A percentile compares a stretch with the other conserved stretches of the same genome.
Evolutionary conservation across 2,888 invertebrate genomes (phyloP).

Genomic region (Synergus laeviventris): DNA sequence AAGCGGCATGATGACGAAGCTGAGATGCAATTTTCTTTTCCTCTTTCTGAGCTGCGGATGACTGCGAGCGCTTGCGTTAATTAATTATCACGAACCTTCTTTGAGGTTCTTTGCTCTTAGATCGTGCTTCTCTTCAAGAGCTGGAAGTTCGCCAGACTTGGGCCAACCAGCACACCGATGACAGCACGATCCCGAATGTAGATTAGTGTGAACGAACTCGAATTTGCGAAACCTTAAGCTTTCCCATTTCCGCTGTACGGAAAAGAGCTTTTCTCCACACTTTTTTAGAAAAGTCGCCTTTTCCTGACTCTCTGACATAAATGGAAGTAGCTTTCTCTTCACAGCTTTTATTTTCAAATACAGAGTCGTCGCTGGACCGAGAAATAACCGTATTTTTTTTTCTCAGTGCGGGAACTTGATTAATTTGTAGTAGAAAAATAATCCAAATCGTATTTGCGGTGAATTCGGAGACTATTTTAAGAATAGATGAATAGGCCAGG

Average conservation of each 20-base stretch:
- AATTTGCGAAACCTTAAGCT: background rate
- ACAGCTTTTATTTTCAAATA: background rate
- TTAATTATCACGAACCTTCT: constrained; percentile 51
- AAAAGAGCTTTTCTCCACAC: background rate
- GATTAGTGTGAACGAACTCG: constrained; percentile 67
- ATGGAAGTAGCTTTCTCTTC: background rate
- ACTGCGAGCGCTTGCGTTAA: constrained; percentile 44
- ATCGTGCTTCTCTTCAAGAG: constrained; percentile 48
- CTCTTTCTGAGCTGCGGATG: constrained; percentile 12
- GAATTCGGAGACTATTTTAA: background rate
- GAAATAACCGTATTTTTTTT: too few species aligned
- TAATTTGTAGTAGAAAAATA: too few species aligned
- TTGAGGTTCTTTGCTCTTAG: constrained; percentile 45
- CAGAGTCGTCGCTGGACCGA: too few species aligned
- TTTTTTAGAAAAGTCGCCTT: background rate
- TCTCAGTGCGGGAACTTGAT: too few species aligned
- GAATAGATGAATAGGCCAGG: background rate
- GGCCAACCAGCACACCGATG: constrained; percentile 53
- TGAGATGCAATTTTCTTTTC: constrained; percentile 28
- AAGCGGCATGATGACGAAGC: constrained; percentile 30
- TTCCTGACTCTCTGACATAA: background rate
- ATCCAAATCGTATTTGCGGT: too few species aligned
- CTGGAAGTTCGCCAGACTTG: constrained; percentile 59
- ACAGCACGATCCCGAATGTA: constrained; percentile 63
- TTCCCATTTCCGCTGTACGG: background rate